Base-by-base conservation (phyloP, 1,140 invertebrate genomes). In the Zaprionus capensis region DNA sequence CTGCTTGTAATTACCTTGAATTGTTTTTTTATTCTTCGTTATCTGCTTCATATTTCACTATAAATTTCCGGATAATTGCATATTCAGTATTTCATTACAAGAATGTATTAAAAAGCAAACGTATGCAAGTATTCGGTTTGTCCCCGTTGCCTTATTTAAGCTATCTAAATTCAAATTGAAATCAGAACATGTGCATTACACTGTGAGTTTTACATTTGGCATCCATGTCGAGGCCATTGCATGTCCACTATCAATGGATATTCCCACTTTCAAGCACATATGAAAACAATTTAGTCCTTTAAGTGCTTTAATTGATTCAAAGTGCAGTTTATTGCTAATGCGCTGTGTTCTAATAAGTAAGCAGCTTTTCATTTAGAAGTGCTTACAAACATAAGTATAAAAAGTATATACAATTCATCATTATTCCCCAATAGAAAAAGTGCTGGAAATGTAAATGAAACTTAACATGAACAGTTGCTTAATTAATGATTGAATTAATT, bases 241-340 rank as follows among this genome's bases (percentile, higher is more conserved):
- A 81, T 81, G 79, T 79, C 71, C 55, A 76, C 65, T 79, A 81
- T 81, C 79, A 70, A 68, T 78, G 26, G 49, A 66, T 78, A 70
- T 53, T 59, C 22, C 6, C 28, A 3, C 34, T 66, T 14, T 26
- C 36, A 20, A 20, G 46, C 17, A 20, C 20, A 56, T 44, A 57
- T 56, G 26, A 34, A 34, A 34, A 2, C 61, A 61, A 49, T 71
- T 78, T 55, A 51, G 66, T 53, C 63, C 36, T 31, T 75, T 66
- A 71, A 80, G 78, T 78, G 66, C 67, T 81, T 76, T 62, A 81
- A 81, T 76, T 76, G 67, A 66, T 64, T 76, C 76, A 64, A 81
- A 81, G 79, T 78, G 76, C 76, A 65, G 76, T 81, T 69, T 71
- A 67, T 79, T 81, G 79, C 71, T 79, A 81, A 81, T 81, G 58